Percentiles rank a stretch among this genome's conserved stretches.
phyloP scores from a whole-genome alignment of 2,797 vertebrate species.

The Hippocampus kuda region DNA sequence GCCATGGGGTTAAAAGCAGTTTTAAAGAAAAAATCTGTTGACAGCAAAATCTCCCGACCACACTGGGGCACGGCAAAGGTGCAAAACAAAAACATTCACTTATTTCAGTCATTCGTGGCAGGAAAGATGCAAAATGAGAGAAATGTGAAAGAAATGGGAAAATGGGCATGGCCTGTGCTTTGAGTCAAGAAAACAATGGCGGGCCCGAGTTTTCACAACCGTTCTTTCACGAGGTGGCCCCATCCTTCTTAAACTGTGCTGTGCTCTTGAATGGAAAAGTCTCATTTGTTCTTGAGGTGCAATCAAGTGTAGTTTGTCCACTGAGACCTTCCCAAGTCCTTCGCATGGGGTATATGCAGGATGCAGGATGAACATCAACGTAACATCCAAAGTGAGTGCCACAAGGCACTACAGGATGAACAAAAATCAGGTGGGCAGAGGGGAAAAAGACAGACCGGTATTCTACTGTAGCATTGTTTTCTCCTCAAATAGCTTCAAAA shows the following conservation, averaged over 20 bases:
- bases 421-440: slow-evolving; percentile 56
- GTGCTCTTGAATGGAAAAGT: slow-evolving; percentile 24
- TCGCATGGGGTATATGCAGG: slow-evolving; percentile 18
- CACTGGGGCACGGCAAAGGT: slow-evolving; percentile 51
- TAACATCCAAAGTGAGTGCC: slow-evolving; percentile 56
- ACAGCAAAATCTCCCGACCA: slow-evolving; percentile 30
- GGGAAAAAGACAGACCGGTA: slow-evolving; percentile 27
- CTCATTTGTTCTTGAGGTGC: slow-evolving; percentile 23
- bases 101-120: slow-evolving; percentile 40
- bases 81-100: slow-evolving; percentile 51
- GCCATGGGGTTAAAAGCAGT: not conserved
- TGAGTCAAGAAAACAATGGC: slow-evolving; percentile 18
- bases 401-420: slow-evolving; percentile 66
- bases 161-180: slow-evolving; percentile 33
- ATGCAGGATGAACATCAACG: slow-evolving; percentile 30
- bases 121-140: slow-evolving; percentile 13
- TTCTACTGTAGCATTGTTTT: slow-evolving; percentile 24
- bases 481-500: not conserved
- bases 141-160: slow-evolving; percentile 19
- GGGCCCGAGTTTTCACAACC: slow-evolving; percentile 26
- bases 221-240: not conserved
- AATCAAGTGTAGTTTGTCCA: slow-evolving; percentile 10
- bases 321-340: not conserved
- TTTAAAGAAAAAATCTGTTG: not conserved
- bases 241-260: not conserved